These are phyloP conservation scores for Camponotus fellah DNA, from an alignment of 2,888 invertebrate genomes.

Conservation along the genomic window DNA sequence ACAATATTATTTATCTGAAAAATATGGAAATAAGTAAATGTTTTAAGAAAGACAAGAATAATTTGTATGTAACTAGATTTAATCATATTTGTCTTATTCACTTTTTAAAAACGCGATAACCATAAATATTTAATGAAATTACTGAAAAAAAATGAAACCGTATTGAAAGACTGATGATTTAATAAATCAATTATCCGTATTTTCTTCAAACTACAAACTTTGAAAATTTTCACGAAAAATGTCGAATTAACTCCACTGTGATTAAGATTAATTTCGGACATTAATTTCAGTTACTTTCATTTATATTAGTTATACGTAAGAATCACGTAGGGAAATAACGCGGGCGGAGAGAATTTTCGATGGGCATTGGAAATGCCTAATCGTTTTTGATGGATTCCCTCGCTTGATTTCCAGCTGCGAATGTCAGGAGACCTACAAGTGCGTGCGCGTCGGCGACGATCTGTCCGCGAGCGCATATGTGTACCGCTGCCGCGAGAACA, in stretches of 20 bases:
- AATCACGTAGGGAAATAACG: not conserved
- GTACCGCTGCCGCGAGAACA: conserved; percentile 87
- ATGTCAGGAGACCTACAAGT: conserved; percentile 86
- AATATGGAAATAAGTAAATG: not conserved
- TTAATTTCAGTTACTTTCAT: too few relatives aligned
- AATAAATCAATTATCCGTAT: not conserved
- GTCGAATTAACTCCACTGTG: too few relatives aligned
- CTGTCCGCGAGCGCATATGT: conserved; percentile 88
- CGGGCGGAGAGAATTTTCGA: not conserved
- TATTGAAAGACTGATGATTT: not conserved
- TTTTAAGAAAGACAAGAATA: not conserved
- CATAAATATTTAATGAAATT: not conserved
- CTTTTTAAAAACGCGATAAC: not conserved
- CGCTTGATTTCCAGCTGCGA: conserved; percentile 85
- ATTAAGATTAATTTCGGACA: too few relatives aligned
- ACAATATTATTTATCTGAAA: not conserved
- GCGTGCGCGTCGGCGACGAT: conserved; percentile 87
- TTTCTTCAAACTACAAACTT: not conserved
- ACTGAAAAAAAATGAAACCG: not conserved
- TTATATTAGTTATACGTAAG: not conserved
- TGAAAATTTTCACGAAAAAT: too few relatives aligned
- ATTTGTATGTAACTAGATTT: not conserved
- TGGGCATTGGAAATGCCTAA: not conserved
- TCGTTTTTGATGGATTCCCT: not conserved
- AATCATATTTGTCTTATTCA: not conserved